Percentiles rank a stretch among this genome's conserved stretches.
Evolutionary conservation across 2,888 invertebrate species (phyloP).

Genomic region (Polyommatus icarus): DNA sequence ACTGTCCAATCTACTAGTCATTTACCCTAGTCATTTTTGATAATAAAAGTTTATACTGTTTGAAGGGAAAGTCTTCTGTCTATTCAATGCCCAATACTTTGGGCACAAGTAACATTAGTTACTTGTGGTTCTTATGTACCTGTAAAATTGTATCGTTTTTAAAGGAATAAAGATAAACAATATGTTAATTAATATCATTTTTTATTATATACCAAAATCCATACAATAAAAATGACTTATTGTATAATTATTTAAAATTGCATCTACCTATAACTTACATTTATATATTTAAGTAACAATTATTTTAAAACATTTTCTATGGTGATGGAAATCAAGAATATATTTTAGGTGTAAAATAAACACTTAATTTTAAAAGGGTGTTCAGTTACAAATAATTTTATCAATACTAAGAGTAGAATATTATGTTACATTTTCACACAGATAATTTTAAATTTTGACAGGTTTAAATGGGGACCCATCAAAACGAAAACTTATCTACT

Average conservation of each 20-base stretch:
- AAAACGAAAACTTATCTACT: slow-evolving; percentile 8
- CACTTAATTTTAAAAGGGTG: slow-evolving; percentile 14
- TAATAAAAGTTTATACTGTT: too few relatives aligned
- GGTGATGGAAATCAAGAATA: not conserved
- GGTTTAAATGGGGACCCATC: not conserved
- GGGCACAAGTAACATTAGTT: too few relatives aligned
- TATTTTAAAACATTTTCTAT: slow-evolving; percentile 26
- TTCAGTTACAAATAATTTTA: not conserved
- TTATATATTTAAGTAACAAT: slow-evolving; percentile 25
- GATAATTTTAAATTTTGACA: not conserved
- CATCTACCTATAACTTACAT: slow-evolving; percentile 58
- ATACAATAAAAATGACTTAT: slow-evolving; percentile 68
- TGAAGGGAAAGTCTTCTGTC: not conserved
- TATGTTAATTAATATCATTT: slow-evolving; percentile 40
- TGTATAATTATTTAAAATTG: slow-evolving; percentile 57
- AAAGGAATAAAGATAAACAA: slow-evolving; percentile 14
- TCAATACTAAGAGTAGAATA: not conserved
- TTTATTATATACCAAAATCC: slow-evolving; percentile 64
- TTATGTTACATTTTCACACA: not conserved
- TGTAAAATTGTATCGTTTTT: not conserved
- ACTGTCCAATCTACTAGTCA: too few relatives aligned
- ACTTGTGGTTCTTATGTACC: too few relatives aligned
- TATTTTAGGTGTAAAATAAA: slow-evolving; percentile 21
- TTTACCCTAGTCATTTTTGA: too few relatives aligned
- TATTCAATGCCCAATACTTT: not conserved